phyloP scores from a whole-genome alignment of 2,888 invertebrate genomes.

The Parnassius mnemosyne region DNA sequence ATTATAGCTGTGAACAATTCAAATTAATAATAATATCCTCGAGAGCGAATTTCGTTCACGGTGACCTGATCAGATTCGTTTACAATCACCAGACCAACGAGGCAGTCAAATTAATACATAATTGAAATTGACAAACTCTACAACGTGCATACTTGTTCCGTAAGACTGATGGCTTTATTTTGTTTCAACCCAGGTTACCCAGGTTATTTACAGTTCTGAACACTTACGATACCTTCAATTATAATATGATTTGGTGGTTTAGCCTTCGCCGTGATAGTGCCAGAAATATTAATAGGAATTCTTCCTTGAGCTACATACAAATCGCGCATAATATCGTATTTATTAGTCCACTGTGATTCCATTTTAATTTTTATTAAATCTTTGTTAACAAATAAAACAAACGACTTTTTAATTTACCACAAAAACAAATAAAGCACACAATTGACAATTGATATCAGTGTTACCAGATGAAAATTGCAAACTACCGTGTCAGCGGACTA shows the following conservation, averaged over 20 bases:
- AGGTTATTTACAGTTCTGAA: background rate
- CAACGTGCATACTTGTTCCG: too few relatives aligned
- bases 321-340: constrained; percentile 18
- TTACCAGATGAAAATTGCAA: too few relatives aligned
- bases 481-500: too few relatives aligned
- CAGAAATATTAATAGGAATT: constrained; percentile 15
- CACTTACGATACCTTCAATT: constrained; percentile 8
- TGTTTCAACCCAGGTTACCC: background rate
- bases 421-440: too few relatives aligned
- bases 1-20: constrained; percentile 5
- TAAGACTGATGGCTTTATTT: too few relatives aligned
- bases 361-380: background rate
- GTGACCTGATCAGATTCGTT: too few relatives aligned
- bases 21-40: background rate
- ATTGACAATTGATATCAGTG: too few relatives aligned
- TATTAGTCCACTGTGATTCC: constrained; percentile 22
- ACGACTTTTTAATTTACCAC: background rate
- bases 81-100: too few relatives aligned
- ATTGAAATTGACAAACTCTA: too few relatives aligned
- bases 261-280: constrained; percentile 10
- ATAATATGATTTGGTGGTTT: constrained; percentile 9
- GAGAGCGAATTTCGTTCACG: too few relatives aligned
- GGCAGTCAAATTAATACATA: too few relatives aligned
- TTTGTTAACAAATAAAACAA: background rate
- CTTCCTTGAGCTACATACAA: constrained; percentile 20